Conservation (phyloP, 2,888 invertebrate species). For the Abrostola triplasia region DNA sequence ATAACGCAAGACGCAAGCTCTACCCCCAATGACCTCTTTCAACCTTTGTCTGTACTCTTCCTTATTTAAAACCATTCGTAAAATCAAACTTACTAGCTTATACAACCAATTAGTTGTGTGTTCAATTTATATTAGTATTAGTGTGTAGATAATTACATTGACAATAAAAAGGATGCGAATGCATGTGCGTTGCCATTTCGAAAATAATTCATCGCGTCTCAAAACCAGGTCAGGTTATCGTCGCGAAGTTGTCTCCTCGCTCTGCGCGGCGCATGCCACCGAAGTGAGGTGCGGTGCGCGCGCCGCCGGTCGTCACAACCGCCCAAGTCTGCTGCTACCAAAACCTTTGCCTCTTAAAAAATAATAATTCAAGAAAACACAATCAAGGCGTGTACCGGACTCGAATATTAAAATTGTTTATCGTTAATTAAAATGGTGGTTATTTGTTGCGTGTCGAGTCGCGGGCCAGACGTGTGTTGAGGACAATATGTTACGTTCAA, state of each 20-base stretch:
- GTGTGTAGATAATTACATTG: slow-evolving; percentile 33
- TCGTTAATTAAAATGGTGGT: slow-evolving; percentile 51
- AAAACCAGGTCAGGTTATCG: slow-evolving; percentile 77
- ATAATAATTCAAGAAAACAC: slow-evolving; percentile 59
- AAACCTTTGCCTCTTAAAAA: slow-evolving; percentile 60
- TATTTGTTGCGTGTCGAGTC: slow-evolving; percentile 16
- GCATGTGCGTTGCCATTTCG: slow-evolving; percentile 81
- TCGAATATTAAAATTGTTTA: slow-evolving; percentile 44
- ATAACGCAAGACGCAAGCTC: neutral
- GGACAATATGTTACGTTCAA: slow-evolving; percentile 58
- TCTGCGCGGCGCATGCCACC: slow-evolving; percentile 64
- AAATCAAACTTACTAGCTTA: too few species aligned
- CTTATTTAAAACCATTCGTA: neutral
- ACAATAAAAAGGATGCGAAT: slow-evolving; percentile 62
- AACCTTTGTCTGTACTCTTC: neutral
- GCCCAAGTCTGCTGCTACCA: slow-evolving; percentile 61
- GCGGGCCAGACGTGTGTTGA: slow-evolving; percentile 19
- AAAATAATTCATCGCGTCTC: slow-evolving; percentile 80
- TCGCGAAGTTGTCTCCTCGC: slow-evolving; percentile 63
- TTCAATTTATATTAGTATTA: neutral
- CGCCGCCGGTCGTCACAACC: slow-evolving; percentile 61
- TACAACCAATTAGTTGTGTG: neutral
- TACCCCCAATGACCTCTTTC: neutral
- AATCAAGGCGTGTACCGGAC: slow-evolving; percentile 54
- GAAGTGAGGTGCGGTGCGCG: slow-evolving; percentile 65